These are phyloP conservation scores for Kryptolebias ocellatus DNA, from an alignment of 2,797 vertebrate species.

Conservation along the genomic window DNA sequence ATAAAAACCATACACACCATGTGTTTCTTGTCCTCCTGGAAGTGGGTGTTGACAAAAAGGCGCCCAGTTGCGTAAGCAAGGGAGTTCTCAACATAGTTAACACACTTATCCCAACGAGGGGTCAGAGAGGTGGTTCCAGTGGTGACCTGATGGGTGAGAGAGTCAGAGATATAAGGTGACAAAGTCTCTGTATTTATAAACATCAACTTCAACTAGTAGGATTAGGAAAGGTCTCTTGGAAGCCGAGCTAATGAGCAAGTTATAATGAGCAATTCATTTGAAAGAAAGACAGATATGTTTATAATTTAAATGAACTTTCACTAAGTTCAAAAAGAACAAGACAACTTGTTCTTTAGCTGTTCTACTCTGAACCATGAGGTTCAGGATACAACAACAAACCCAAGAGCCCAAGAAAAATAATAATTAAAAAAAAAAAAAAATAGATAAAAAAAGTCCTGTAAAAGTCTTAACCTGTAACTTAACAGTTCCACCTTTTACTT, in stretches of 20 bases:
- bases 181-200: background rate
- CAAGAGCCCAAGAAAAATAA: no score
- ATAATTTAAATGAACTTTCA: background rate
- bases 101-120: constrained; percentile 96
- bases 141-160: constrained; percentile 83
- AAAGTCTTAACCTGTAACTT: no score
- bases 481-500: background rate
- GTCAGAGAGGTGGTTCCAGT: constrained; percentile 91
- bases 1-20: constrained; percentile 79
- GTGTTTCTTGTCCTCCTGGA: constrained; percentile 95
- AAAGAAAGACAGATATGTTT: background rate
- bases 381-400: no score
- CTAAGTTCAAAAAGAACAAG: background rate
- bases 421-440: no score
- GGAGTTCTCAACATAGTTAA: constrained; percentile 91
- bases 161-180: constrained; percentile 19
- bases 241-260: background rate
- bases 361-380: no score
- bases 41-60: constrained; percentile 93
- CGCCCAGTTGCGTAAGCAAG: constrained; percentile 91
- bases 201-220: no score
- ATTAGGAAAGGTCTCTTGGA: background rate
- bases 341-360: no score
- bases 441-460: no score
- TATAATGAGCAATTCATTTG: background rate